phyloP scores from a whole-genome alignment of 2,888 invertebrate genomes.

The Theodoxus fluviatilis region DNA sequence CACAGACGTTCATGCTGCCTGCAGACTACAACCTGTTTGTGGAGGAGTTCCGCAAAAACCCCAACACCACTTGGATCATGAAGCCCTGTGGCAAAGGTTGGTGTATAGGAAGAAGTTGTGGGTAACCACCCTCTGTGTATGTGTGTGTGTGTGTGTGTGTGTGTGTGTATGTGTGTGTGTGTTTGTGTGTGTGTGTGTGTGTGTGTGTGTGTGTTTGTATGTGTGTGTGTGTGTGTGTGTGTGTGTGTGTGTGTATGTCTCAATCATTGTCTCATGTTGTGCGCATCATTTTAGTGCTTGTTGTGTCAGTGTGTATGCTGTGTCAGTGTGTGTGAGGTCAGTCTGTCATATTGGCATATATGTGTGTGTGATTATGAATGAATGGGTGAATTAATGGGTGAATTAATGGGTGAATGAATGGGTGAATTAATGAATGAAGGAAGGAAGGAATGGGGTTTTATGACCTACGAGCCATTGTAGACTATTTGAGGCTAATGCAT shows the following conservation, averaged over 20 bases:
- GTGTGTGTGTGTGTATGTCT: background rate
- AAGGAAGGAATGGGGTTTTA: too few relatives aligned
- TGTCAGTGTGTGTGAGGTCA: background rate
- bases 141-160: constrained; percentile 5
- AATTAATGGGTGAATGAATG: too few relatives aligned
- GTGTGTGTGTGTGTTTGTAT: background rate
- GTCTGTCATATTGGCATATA: background rate
- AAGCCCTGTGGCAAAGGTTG: constrained; percentile 91
- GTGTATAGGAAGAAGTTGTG: background rate
- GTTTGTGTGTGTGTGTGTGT: background rate
- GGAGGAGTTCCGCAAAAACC: constrained; percentile 92
- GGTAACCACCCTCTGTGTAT: too few relatives aligned
- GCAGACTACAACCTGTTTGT: constrained; percentile 97
- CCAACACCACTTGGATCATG: constrained; percentile 96
- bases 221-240: constrained; percentile 9
- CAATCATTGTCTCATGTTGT: background rate
- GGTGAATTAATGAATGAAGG: too few relatives aligned
- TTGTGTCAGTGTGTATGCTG: background rate
- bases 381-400: too few relatives aligned
- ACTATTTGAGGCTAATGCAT: too few relatives aligned
- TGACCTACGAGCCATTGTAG: too few relatives aligned
- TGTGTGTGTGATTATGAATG: background rate
- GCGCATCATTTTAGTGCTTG: background rate
- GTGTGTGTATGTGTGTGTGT: background rate
- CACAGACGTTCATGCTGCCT: constrained; percentile 90